These are phyloP conservation scores for Python bivittatus DNA, from an alignment of 2,113 vertebrate genomes.

Conservation along the genomic window DNA sequence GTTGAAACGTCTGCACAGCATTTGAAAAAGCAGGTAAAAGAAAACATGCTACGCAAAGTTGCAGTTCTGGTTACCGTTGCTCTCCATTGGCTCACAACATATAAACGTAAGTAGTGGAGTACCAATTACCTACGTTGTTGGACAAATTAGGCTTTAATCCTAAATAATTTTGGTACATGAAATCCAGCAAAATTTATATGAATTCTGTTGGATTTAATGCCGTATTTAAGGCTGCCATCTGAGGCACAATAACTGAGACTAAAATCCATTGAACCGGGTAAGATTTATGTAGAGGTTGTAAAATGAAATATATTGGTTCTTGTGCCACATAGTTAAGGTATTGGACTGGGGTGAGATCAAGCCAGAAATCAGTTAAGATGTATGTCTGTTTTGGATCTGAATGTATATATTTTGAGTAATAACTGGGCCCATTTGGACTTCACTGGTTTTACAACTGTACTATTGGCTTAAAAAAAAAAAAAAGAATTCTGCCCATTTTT, in stretches of 20 bases:
- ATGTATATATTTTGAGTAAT: background rate
- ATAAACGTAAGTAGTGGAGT: conserved; percentile 9
- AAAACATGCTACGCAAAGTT: conserved; percentile 7
- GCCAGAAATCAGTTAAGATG: background rate
- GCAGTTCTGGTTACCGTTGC: background rate
- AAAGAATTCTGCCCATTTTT: background rate
- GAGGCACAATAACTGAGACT: background rate
- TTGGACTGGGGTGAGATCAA: background rate
- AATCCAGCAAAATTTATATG: background rate
- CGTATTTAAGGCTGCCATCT: background rate
- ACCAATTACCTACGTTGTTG: background rate
- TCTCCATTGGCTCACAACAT: background rate
- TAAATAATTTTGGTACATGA: background rate
- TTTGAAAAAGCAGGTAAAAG: conserved; percentile 40
- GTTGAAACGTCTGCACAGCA: conserved; percentile 35
- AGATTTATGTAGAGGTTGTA: background rate
- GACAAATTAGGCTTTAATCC: background rate
- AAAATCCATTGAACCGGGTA: background rate
- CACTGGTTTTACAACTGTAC: background rate
- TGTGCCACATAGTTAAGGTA: background rate
- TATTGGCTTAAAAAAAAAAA: background rate
- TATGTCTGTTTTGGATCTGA: background rate
- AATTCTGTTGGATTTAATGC: background rate
- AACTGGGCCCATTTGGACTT: background rate
- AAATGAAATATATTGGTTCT: background rate